Evolutionary conservation across 2,888 invertebrate species (phyloP).

Genomic region (Drosophila anomalata): DNA sequence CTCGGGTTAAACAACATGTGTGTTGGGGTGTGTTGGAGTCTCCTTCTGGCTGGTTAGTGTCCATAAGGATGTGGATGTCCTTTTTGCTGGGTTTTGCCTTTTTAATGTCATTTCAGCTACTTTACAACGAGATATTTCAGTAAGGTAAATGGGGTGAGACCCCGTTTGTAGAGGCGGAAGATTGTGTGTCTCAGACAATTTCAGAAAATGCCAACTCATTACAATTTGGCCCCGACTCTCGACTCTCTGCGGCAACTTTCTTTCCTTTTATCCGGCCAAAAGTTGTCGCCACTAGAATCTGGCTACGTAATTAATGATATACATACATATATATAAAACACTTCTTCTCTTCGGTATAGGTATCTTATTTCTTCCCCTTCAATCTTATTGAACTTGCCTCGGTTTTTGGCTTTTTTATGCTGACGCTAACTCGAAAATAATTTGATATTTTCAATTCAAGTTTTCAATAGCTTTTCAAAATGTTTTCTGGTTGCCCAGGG

Average conservation of each 20-base stretch:
- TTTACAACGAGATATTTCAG: slow-evolving; percentile 56
- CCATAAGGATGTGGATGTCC: slow-evolving; percentile 44
- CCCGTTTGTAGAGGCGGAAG: slow-evolving; percentile 6
- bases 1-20: slow-evolving; percentile 42
- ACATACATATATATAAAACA: slow-evolving; percentile 4
- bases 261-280: slow-evolving; percentile 14
- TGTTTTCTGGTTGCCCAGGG: slow-evolving; percentile 21
- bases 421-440: slow-evolving; percentile 80
- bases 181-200: slow-evolving; percentile 53
- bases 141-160: not conserved
- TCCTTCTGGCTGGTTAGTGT: slow-evolving; percentile 39
- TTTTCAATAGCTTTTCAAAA: slow-evolving; percentile 58
- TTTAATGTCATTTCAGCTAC: slow-evolving; percentile 76
- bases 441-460: slow-evolving; percentile 80
- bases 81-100: slow-evolving; percentile 57
- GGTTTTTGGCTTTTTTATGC: slow-evolving; percentile 58
- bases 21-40: slow-evolving; percentile 4
- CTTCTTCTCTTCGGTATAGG: not conserved
- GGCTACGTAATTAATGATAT: slow-evolving; percentile 52
- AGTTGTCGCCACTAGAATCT: slow-evolving; percentile 36
- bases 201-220: slow-evolving; percentile 75
- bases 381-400: slow-evolving; percentile 32
- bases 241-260: slow-evolving; percentile 35
- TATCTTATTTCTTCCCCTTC: slow-evolving; percentile 12
- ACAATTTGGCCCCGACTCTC: slow-evolving; percentile 66